Evolutionary conservation across 2,888 invertebrate species (phyloP), one percentile per base, ranked within the genome.

Genomic region (Sisyra terminalis): DNA sequence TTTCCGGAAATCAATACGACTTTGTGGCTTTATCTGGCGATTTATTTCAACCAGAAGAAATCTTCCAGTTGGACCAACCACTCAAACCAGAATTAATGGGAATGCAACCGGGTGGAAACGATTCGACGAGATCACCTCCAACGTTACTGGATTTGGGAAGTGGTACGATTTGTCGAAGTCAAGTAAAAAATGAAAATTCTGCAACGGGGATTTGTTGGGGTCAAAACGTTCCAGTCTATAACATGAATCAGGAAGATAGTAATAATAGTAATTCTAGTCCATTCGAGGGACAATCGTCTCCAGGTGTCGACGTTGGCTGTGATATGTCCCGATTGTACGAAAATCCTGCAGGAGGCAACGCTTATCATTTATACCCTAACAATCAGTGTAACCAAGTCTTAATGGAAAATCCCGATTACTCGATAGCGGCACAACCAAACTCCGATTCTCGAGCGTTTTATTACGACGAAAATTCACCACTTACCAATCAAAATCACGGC

Each of bases 31-130:
- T 77, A 37, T 66, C 72, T 0, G 70, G 73, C 34, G 80, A 82
- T 52, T 65, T 80, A 17, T 81, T 81, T 56, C 80, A 80, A 54
- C 80, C 82, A 0, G 81, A 81, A 54, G 81, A 82, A 58, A 81
- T 82, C 47, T 82, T 82, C 59, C 80, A 81, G 56, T 59, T 81
- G 45, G 81, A 81, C 53, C 80, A 81, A 54, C 81, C 81, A 0
- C 67, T 81, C 31, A 64, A 78, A 50, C 62, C 75, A 1, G 78
- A 79, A 52, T 77, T 72, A 48, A 61, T 67, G 2, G 51, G 57
- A 0, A 60, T 67, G 46, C 70, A 71, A 49, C 64, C 64, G 40
- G 49, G 53, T 34, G 64, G 59, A 45, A 43, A 39, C 17, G 57
- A 59, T 17, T 49, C 55, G 0, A 32, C 32, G 4, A 66, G 73